These are phyloP conservation scores for Chironomus tentans DNA, from an alignment of 2,888 invertebrate species.

Conservation along the genomic window DNA sequence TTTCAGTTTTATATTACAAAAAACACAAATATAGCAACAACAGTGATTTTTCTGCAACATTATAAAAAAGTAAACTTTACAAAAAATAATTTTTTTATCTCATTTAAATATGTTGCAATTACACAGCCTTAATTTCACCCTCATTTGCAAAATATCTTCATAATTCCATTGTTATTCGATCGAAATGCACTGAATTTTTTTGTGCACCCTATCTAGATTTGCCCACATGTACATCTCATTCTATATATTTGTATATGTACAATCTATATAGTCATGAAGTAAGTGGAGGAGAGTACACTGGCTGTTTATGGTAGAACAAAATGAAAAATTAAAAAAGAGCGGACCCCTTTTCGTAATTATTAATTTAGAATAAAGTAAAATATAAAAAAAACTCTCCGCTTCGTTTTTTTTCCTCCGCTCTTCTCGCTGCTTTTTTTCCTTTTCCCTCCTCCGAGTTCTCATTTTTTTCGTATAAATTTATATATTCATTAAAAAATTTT, in stretches of 20 bases:
- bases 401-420: conserved; percentile 9
- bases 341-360: conserved; percentile 25
- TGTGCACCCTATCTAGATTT: neutral
- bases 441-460: neutral
- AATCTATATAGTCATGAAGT: neutral
- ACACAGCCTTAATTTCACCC: too few species aligned
- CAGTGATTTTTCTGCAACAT: too few species aligned
- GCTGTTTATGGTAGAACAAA: conserved; percentile 7
- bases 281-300: neutral
- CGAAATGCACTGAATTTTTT: neutral
- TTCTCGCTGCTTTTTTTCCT: neutral
- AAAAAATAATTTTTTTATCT: too few species aligned
- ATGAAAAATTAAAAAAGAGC: conserved; percentile 26
- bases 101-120: too few species aligned
- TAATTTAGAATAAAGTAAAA: conserved; percentile 27
- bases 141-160: too few species aligned
- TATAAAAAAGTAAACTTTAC: too few species aligned
- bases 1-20: too few species aligned
- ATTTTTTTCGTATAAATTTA: conserved; percentile 20
- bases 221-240: too few species aligned
- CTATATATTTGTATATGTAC: neutral
- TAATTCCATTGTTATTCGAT: too few species aligned
- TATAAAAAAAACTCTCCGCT: conserved; percentile 13
- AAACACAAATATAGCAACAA: too few species aligned
- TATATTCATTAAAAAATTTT: conserved; percentile 26